These are phyloP conservation scores for Andricus curvator DNA, from an alignment of 2,888 invertebrate genomes.

Conservation along the genomic window DNA sequence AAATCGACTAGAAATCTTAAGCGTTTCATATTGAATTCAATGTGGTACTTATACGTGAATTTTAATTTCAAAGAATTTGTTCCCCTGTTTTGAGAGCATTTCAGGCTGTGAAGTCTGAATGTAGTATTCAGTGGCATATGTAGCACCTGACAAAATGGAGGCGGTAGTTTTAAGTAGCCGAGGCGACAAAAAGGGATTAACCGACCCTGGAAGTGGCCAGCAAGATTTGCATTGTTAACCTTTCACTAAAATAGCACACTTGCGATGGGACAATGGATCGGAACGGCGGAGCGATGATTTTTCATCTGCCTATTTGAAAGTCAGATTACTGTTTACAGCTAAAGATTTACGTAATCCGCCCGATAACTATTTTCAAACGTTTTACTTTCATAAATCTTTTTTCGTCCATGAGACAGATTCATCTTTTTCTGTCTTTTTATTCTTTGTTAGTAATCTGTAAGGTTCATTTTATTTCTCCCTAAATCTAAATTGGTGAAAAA, in stretches of 20 bases:
- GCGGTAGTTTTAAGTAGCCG: not conserved
- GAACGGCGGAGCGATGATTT: not conserved
- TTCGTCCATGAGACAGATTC: not conserved
- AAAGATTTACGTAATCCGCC: not conserved
- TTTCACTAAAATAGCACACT: conserved; percentile 4
- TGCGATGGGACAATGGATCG: not conserved
- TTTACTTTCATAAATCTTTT: not conserved
- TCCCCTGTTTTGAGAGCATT: too few species aligned
- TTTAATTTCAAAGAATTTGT: too few species aligned
- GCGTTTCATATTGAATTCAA: too few species aligned
- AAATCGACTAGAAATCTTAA: too few species aligned
- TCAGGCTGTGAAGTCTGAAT: not conserved
- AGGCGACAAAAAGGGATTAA: not conserved
- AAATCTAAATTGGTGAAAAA: too few species aligned
- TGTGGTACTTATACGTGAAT: too few species aligned
- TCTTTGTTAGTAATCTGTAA: not conserved
- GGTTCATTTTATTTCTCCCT: not conserved
- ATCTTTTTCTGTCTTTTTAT: not conserved
- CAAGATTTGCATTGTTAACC: conserved; percentile 11
- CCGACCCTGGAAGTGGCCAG: not conserved
- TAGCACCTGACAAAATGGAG: not conserved
- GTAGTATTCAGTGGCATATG: not conserved
- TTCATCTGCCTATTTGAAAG: not conserved
- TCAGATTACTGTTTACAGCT: not conserved
- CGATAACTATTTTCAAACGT: not conserved